These are phyloP conservation scores for Catajapyx aquilonaris DNA, from an alignment of 1,140 invertebrate genomes.

Conservation along the genomic window DNA sequence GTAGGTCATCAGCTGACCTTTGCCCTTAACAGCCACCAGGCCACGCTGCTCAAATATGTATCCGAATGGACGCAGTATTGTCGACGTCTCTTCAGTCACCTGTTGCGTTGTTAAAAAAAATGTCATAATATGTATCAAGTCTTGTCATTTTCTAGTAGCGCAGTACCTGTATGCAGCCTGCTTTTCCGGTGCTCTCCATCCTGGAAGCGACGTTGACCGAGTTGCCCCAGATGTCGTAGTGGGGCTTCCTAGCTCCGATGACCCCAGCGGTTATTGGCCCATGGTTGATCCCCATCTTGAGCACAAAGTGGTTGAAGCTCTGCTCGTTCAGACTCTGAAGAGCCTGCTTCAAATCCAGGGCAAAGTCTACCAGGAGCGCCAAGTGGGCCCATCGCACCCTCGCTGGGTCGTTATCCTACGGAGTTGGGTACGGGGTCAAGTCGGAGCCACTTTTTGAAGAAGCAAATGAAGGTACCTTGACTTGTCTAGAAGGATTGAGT, in stretches of 20 bases:
- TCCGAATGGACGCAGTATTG: conserved; percentile 65
- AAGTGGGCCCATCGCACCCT: conserved; percentile 63
- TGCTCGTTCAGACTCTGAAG: conserved; percentile 81
- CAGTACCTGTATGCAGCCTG: conserved; percentile 73
- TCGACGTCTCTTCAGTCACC: conserved; percentile 81
- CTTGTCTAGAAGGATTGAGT: conserved; percentile 44
- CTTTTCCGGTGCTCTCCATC: conserved; percentile 93
- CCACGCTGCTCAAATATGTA: conserved; percentile 82
- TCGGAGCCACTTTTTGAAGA: too few species aligned
- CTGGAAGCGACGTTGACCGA: conserved; percentile 87
- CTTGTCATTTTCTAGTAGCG: neutral
- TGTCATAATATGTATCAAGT: neutral
- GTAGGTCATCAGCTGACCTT: conserved; percentile 86
- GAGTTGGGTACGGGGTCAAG: too few species aligned
- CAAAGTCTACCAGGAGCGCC: conserved; percentile 68
- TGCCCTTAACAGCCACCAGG: conserved; percentile 79
- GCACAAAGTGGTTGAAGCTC: conserved; percentile 85
- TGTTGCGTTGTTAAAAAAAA: conserved; percentile 17
- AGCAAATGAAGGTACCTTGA: conserved; percentile 32
- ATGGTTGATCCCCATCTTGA: conserved; percentile 86
- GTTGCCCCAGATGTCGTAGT: conserved; percentile 93
- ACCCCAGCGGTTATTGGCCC: conserved; percentile 87
- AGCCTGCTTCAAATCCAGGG: conserved; percentile 69
- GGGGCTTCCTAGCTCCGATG: conserved; percentile 81
- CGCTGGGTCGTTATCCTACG: conserved; percentile 34